Percentiles rank a stretch among this genome's conserved stretches.
Evolutionary conservation across 2,113 vertebrate genomes (phyloP).

Genomic region (Puma concolor): DNA sequence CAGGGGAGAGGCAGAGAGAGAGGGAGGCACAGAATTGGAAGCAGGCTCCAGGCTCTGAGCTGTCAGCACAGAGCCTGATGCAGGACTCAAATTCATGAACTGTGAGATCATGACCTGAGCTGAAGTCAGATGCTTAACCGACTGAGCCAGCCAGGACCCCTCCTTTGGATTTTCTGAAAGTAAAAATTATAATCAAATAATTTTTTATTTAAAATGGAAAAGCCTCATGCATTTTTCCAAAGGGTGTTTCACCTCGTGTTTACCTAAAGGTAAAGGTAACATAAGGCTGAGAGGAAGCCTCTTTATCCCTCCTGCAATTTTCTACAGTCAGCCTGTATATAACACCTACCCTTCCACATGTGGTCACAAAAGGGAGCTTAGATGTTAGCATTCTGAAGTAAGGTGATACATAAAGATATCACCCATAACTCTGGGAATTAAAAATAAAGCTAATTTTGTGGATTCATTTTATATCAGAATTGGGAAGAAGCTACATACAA

Average conservation of each 20-base stretch:
- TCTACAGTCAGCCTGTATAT: background rate
- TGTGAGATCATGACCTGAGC: too few relatives aligned
- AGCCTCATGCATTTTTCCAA: background rate
- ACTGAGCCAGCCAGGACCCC: too few relatives aligned
- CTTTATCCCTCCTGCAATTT: fast-evolving
- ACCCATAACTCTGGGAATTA: background rate
- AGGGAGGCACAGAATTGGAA: too few relatives aligned
- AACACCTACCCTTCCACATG: background rate
- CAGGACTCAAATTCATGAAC: too few relatives aligned
- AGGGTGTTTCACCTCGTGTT: background rate
- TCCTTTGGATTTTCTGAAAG: background rate
- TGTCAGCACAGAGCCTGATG: too few relatives aligned
- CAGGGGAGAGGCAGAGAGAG: too few relatives aligned
- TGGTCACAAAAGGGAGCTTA: background rate
- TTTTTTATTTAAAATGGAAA: background rate
- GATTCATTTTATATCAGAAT: background rate
- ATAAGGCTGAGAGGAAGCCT: background rate
- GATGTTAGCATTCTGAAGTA: background rate
- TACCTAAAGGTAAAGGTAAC: background rate
- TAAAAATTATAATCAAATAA: background rate
- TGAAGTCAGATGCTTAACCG: too few relatives aligned
- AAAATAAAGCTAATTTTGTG: background rate
- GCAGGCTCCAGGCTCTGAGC: too few relatives aligned
- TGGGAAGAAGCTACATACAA: background rate
- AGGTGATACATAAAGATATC: background rate